These are phyloP conservation scores for Eidolon helvum DNA, from an alignment of 2,113 vertebrate genomes.

Conservation along the genomic window DNA sequence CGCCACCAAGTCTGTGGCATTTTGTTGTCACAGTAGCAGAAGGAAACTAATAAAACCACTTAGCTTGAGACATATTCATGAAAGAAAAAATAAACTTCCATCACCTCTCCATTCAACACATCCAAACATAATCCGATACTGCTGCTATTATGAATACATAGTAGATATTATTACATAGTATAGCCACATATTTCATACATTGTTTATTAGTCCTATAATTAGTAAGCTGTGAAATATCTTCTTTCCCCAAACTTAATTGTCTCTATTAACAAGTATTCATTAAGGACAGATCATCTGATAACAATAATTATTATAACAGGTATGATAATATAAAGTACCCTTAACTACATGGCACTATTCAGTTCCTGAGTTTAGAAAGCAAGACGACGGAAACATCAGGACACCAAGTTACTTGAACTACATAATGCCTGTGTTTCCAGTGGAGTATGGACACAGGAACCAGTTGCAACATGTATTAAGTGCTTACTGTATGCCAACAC, in stretches of 20 bases:
- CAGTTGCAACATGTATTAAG: not conserved
- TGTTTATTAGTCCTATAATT: not conserved
- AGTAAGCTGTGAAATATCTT: not conserved
- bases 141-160: not conserved
- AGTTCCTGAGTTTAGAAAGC: not conserved
- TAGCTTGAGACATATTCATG: accelerated
- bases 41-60: not conserved
- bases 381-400: not conserved
- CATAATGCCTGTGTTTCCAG: accelerated
- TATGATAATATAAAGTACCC: not conserved
- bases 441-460: not conserved
- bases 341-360: not conserved
- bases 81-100: not conserved
- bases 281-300: not conserved
- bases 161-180: accelerated
- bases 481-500: not conserved
- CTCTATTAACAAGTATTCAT: not conserved
- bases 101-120: not conserved
- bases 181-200: not conserved
- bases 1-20: not conserved
- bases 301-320: not conserved
- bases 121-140: not conserved
- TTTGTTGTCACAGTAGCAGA: not conserved
- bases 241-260: not conserved
- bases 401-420: not conserved